Base-by-base conservation (phyloP, 64 coral and sea anemone species). In the Montipora efflorescens region DNA sequence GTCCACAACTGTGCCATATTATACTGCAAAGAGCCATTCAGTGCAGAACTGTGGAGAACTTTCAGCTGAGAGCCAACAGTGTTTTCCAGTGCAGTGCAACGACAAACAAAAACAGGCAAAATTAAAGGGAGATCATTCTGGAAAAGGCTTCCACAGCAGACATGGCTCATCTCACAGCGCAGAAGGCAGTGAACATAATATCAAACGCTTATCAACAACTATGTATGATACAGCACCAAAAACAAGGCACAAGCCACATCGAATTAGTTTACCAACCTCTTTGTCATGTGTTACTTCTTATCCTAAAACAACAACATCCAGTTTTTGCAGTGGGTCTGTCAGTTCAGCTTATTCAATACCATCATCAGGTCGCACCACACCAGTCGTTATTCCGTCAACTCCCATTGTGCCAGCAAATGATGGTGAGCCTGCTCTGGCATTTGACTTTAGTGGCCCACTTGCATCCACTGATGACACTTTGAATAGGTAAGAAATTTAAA, bases 21-120 rank as follows among this genome's bases (percentile, higher is more conserved):
- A 98, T 52, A 98, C 96, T 58, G 96, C 96, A n/a, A 97, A 89
- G 22, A 98, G 96, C 59, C 90, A 92, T 74, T 81, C 88, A 48
- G 81, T 98, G 3, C 96, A 90, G 20, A 93, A 68, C 19, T 95
- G 76, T 47, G 87, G 23, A 61, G 79, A 74, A 8, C 18, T 81
- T 8, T 36, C 90, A 20, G 83, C 90, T 18, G 93, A 89, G n/a
- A 98, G 72, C 61, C 96, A 98, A 53, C 93, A 98, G 48, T 98
- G 96, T 67, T 81, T 88, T 5, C 83, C 96, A 25, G 89, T 98
- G 12, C 76, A 88, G 19, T 94, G 95, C 48, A 53, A 76, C 52
- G 88, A 55, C 72, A 85, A 77, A 15, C 74, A 87, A 36, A 90
- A 90, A 68, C 83, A 89, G 19, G 46, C 25, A 43, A 90, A 79